Conservation (phyloP, 2,888 invertebrate genomes). For the Mechanitis mazaeus region DNA sequence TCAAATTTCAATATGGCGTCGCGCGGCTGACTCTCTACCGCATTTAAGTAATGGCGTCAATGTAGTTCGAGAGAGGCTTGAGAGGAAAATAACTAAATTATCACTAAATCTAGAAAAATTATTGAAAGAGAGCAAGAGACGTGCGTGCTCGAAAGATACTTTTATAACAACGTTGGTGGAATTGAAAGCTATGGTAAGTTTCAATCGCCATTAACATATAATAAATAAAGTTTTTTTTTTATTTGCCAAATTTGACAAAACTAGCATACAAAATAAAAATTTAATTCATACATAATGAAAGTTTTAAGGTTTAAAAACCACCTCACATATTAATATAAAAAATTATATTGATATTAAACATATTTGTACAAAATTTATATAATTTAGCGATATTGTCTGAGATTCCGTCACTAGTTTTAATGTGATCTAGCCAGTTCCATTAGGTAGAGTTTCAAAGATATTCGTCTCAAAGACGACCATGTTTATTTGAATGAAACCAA, state of each 20-base stretch:
- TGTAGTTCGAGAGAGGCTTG: slow-evolving; percentile 81
- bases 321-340: background rate
- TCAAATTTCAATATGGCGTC: slow-evolving; percentile 88
- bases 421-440: too few relatives aligned
- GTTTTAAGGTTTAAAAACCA: background rate
- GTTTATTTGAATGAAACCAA: too few relatives aligned
- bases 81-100: slow-evolving; percentile 80
- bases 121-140: slow-evolving; percentile 55
- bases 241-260: background rate
- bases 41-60: slow-evolving; percentile 87
- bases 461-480: too few relatives aligned
- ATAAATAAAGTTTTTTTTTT: background rate
- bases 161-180: slow-evolving; percentile 81
- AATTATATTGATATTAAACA: background rate
- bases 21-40: slow-evolving; percentile 83
- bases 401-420: too few relatives aligned
- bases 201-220: background rate
- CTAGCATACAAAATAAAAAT: background rate
- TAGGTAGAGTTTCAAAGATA: too few relatives aligned
- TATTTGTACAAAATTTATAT: background rate
- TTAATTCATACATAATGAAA: too few relatives aligned
- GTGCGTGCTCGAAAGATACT: slow-evolving; percentile 52
- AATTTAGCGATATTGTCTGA: too few relatives aligned
- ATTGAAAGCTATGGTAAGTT: slow-evolving; percentile 75
- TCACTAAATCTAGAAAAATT: slow-evolving; percentile 77